Base-by-base conservation (phyloP, 2,888 invertebrate species). In the Penaeus monodon region DNA sequence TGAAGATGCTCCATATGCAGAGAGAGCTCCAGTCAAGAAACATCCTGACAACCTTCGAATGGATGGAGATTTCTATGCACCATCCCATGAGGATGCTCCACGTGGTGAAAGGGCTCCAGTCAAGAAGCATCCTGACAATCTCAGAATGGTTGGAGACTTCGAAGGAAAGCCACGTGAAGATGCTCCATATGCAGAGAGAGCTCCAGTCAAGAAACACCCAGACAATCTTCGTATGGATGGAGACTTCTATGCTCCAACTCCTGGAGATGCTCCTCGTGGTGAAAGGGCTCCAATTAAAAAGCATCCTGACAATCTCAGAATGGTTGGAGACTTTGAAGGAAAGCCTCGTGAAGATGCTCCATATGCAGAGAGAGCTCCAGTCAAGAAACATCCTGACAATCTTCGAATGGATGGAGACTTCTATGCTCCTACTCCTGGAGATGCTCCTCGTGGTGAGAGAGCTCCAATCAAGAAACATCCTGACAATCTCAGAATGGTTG, bases 321-420 rank as follows among this genome's bases (percentile, higher is more conserved):
- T 89, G 82, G 86, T 65, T 64, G 89, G 90, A 63, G 84, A 85
- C 24, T 84, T 85, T 22, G 74, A 82, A 33, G 86, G 80, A 20
- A 88, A 57, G 27, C 70, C 81, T 12, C 64, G 90, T 44, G 91
- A 92, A 14, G 79, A 83, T 2, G 78, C 49, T 49, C 88, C 85
- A 20, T 22, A 49, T 24, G 88, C 85, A 3, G 76, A 81, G 64
- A 73, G 88, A 12, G 85, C 73, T 44, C 88, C 88, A 2, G 74
- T 74, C 66, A 81, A 85, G 24, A 73, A 81, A 38, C 85, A 85
- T 33, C 88, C 88, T 20, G 88, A 88, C 88, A 94, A 94, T 91
- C 90, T 95, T 0, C 92, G 92, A 22, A 92, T 95, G 2, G 94
- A 94, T 91, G 94, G 94, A 20, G 94, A 95, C 44, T 44, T 44